Evolutionary conservation across 2,113 vertebrate genomes (phyloP).

Genomic region (Neogobius melanostomus): DNA sequence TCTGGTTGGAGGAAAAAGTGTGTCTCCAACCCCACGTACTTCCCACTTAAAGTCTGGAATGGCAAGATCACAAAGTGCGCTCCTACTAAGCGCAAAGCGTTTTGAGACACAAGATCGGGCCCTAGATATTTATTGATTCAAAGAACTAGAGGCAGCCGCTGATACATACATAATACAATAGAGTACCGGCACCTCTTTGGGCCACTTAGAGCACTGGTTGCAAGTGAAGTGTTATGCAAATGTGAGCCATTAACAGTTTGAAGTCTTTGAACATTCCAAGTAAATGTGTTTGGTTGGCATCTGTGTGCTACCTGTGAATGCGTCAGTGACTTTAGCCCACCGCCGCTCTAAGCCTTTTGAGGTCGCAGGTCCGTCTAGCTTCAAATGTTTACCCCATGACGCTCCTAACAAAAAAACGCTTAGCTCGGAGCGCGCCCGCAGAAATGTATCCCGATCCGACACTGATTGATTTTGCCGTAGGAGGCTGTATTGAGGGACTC

Average conservation of each 20-base stretch:
- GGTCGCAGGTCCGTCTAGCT: conserved; percentile 44
- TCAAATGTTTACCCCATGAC: conserved; percentile 48
- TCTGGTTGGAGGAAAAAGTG: too few relatives aligned
- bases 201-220: too few relatives aligned
- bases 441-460: conserved; percentile 32
- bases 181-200: too few relatives aligned
- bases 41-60: too few relatives aligned
- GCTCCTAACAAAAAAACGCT: conserved; percentile 37
- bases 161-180: too few relatives aligned
- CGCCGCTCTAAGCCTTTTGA: conserved; percentile 31
- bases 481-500: conserved; percentile 46
- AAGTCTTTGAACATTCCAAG: background rate
- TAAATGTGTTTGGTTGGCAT: conserved; percentile 13
- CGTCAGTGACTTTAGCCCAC: conserved; percentile 31
- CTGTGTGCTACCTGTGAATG: conserved; percentile 8
- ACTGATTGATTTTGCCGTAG: conserved; percentile 56
- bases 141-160: too few relatives aligned
- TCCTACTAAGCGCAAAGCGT: too few relatives aligned
- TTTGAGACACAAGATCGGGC: too few relatives aligned
- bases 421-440: conserved; percentile 38
- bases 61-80: too few relatives aligned
- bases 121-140: too few relatives aligned
- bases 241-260: background rate
- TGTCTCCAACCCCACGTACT: too few relatives aligned
- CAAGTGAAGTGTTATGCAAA: too few relatives aligned